Conservation (phyloP, 2,113 vertebrate species). For the Sceloporus undulatus region DNA sequence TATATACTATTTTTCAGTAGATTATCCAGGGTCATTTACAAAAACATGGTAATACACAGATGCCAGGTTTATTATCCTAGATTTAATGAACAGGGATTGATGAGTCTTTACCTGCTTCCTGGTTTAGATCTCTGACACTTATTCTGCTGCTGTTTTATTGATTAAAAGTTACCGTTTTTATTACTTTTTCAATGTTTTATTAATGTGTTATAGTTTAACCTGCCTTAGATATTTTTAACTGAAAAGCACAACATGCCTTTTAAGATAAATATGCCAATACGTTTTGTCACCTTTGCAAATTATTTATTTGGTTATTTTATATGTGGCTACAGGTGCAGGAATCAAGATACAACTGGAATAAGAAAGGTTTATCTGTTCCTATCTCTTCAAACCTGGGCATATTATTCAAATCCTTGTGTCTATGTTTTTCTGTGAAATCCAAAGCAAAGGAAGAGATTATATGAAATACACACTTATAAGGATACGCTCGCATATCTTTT, state of each 20-base stretch:
- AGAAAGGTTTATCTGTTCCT: not conserved
- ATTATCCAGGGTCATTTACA: not conserved
- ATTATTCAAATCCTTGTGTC: not conserved
- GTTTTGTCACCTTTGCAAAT: not conserved
- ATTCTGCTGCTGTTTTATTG: not conserved
- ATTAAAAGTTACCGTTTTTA: not conserved
- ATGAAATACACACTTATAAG: not conserved
- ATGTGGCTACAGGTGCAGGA: not conserved
- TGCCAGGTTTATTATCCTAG: not conserved
- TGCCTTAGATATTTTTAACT: not conserved
- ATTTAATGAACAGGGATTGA: not conserved
- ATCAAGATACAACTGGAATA: not conserved
- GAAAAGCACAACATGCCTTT: not conserved
- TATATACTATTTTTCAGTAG: not conserved
- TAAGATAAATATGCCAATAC: not conserved
- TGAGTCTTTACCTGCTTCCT: not conserved
- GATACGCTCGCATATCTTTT: not conserved
- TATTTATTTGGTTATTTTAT: not conserved
- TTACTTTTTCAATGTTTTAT: not conserved
- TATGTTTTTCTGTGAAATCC: not conserved
- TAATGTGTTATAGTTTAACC: not conserved
- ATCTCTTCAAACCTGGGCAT: not conserved
- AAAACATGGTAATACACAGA: not conserved
- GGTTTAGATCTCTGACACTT: not conserved
- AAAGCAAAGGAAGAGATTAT: constrained; percentile 1